Conservation (phyloP, 2,113 vertebrate species). For the Verasper variegatus region DNA sequence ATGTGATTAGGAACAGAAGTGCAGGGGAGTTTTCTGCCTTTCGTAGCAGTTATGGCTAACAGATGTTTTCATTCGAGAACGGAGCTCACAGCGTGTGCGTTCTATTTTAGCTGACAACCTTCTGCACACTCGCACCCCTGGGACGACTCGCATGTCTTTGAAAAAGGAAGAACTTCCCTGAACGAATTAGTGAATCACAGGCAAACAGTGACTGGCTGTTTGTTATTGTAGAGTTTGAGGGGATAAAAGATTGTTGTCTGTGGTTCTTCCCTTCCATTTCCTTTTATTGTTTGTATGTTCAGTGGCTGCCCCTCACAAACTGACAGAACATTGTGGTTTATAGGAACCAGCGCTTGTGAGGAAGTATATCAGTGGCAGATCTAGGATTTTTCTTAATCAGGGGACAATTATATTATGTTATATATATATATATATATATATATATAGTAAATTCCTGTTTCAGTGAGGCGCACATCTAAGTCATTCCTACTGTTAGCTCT, state of each 20-base stretch:
- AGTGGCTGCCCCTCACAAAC: not conserved
- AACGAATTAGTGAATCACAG: constrained; percentile 7
- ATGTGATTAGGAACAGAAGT: constrained; percentile 43
- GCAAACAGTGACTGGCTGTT: not conserved
- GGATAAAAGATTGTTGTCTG: not conserved
- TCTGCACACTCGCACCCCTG: constrained; percentile 6
- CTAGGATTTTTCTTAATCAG: no score
- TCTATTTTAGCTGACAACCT: constrained; percentile 59
- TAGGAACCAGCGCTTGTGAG: no score
- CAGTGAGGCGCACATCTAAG: no score
- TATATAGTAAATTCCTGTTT: no score
- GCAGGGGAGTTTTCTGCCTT: constrained; percentile 25
- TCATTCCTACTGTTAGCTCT: no score
- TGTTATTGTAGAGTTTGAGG: not conserved
- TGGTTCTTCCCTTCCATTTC: not conserved
- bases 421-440: no score
- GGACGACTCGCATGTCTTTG: constrained; percentile 1
- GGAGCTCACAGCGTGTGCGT: constrained; percentile 41
- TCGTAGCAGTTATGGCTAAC: constrained; percentile 43
- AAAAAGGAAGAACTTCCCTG: not conserved
- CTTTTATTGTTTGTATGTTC: not conserved
- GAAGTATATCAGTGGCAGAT: no score
- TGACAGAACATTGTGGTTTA: no score
- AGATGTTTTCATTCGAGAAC: constrained; percentile 56
- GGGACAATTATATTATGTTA: no score